Base-by-base conservation (phyloP, 2,113 vertebrate species). In the Triplophysa siluroides region DNA sequence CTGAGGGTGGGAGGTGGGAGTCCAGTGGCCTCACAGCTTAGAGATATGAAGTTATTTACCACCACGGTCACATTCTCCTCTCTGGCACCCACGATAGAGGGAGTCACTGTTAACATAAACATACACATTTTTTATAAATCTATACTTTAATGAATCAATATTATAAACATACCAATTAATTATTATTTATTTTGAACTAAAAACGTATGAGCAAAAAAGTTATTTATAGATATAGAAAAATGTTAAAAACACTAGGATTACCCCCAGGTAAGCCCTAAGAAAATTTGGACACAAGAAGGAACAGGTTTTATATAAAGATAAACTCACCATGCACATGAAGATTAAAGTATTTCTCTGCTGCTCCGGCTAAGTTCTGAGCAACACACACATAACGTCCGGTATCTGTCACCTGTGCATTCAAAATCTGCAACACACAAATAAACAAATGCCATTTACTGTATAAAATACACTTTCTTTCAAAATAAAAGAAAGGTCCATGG, bases 1-100 rank as follows among this genome's bases (percentile, higher is more conserved):
- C 90, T 96, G 82, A 99, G 89, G 66, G 94, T 92, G 82, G 98
- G 97, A 74, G 95, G 94, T 24, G 98, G 98, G 83, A 98, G 95
- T 54, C 96, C 98, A 2, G 87, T 94, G 47, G 95, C 95, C 78
- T 98, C 95, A 85, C 98, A 99, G 47, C 91, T 95, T 86, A 99
- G 86, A 67, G 96, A 95, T 80, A 98, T 92, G 87, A 97, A 97
- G 89, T 96, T 96, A 89, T 96, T 96, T 86, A 96, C 89, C 81
- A 99, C 96, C 58, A 98, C 96, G 0, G 95, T 97, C 81, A 97
- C 86, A 76, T 96, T 96, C 86, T 98, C 96, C 50, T 92, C 87
- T 85, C 90, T 92, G 50, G 76, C 80, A 62, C 96, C 97, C 73
- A 96, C 81, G 60, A 99, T 83, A 65, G 86, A 91, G 12, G 98